Percentiles rank a stretch among this genome's conserved stretches.
Conservation (phyloP, 2,888 invertebrate genomes). For the Pardosa pseudoannulata region DNA sequence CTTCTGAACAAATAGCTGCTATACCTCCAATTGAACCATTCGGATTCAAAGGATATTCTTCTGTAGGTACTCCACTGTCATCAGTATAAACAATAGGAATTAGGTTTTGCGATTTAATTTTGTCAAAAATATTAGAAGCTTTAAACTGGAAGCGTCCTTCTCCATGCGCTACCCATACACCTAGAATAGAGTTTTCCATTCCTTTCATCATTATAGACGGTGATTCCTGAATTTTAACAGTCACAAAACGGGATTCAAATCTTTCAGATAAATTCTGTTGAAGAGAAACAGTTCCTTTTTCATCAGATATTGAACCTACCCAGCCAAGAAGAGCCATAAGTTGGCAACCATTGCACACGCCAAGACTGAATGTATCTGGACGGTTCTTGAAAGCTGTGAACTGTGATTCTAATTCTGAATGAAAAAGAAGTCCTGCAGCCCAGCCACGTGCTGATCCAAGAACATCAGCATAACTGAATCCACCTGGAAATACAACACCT, state of each 20-base stretch:
- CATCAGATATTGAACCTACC: constrained; percentile 80
- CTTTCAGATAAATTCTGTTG: constrained; percentile 86
- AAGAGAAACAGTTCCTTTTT: constrained; percentile 81
- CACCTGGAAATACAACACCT: constrained; percentile 96
- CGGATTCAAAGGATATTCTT: constrained; percentile 91
- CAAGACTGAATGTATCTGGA: constrained; percentile 92
- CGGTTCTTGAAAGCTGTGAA: constrained; percentile 85
- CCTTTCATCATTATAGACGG: constrained; percentile 90
- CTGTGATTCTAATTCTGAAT: constrained; percentile 85
- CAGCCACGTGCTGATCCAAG: constrained; percentile 97
- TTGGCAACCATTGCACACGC: constrained; percentile 99
- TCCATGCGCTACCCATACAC: constrained; percentile 97
- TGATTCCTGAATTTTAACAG: constrained; percentile 85
- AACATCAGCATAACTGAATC: constrained; percentile 99
- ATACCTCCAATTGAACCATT: constrained; percentile 91
- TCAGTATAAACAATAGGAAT: constrained; percentile 90
- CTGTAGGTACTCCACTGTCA: constrained; percentile 85
- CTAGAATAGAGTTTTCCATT: constrained; percentile 93
- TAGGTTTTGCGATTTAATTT: constrained; percentile 80
- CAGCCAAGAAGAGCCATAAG: constrained; percentile 95
- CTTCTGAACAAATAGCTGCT: constrained; percentile 90
- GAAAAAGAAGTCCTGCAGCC: constrained; percentile 92
- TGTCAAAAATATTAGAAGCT: constrained; percentile 73
- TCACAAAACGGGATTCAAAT: constrained; percentile 89
- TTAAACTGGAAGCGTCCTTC: constrained; percentile 83